Evolutionary conservation across 35 echinoderm and acorn worm genomes (phyloP).

Genomic region (Patiria miniata): DNA sequence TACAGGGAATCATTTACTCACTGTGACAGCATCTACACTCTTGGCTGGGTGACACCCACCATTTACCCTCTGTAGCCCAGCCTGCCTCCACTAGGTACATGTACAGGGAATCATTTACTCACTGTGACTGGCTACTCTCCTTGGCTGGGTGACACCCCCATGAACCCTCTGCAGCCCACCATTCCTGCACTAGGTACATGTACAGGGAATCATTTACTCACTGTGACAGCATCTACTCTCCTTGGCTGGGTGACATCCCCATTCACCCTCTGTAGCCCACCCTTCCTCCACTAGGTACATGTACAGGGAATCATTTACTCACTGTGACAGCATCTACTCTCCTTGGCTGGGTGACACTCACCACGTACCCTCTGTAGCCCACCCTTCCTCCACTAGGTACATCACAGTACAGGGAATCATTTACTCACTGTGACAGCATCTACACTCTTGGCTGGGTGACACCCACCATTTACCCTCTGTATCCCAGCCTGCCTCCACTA

Average conservation of each 20-base stretch:
- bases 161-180: conserved; percentile 60
- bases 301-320: not conserved
- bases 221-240: conserved; percentile 79
- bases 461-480: conserved; percentile 40
- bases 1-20: conserved; percentile 18
- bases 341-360: no score
- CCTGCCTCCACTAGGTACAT: conserved; percentile 41
- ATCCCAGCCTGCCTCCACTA: conserved; percentile 53
- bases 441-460: no score
- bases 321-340: conserved; percentile 91
- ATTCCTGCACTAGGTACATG: conserved; percentile 27
- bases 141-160: conserved; percentile 72
- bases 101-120: no score
- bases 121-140: conserved; percentile 75
- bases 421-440: conserved; percentile 70
- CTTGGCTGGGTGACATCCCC: conserved; percentile 77
- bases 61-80: conserved; percentile 58
- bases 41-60: conserved; percentile 75
- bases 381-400: not conserved
- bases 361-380: no score
- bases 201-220: conserved; percentile 18
- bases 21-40: conserved; percentile 76
- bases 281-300: conserved; percentile 39
- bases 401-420: not conserved
- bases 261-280: conserved; percentile 50